These are phyloP conservation scores for Condylura cristata DNA, from an alignment of 2,113 vertebrate genomes.

Conservation along the genomic window DNA sequence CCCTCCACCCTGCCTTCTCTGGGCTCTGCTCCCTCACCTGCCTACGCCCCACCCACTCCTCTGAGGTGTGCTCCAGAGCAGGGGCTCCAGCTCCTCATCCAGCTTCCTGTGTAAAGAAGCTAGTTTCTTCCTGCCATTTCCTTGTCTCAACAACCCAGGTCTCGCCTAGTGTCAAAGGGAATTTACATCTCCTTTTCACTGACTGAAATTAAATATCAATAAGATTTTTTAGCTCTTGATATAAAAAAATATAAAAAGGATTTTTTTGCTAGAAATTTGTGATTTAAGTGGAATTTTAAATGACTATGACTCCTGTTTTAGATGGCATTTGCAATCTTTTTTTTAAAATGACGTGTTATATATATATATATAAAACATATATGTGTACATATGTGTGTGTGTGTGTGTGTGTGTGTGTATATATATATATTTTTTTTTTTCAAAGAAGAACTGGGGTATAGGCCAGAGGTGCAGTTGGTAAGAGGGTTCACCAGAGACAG, in stretches of 20 bases:
- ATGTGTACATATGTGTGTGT: too few relatives aligned
- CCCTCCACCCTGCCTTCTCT: background rate
- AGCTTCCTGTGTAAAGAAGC: background rate
- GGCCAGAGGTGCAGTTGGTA: too few relatives aligned
- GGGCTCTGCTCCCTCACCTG: background rate
- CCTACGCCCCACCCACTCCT: background rate
- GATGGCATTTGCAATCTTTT: background rate
- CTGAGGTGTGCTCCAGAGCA: fast-evolving
- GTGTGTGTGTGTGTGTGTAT: too few relatives aligned
- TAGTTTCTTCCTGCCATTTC: fast-evolving
- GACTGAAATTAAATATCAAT: background rate
- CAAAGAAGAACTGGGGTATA: too few relatives aligned
- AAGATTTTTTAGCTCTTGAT: background rate
- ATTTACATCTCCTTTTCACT: background rate
- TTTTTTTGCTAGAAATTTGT: background rate
- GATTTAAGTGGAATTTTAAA: background rate
- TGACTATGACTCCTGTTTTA: background rate
- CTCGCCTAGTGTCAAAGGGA: background rate
- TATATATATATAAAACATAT: too few relatives aligned
- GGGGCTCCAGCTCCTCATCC: background rate
- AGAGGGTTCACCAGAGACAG: too few relatives aligned
- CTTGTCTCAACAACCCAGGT: background rate
- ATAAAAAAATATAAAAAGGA: background rate
- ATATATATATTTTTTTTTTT: too few relatives aligned
- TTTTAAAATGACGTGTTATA: too few relatives aligned